A percentile compares a stretch with the other conserved stretches of the same genome.
Conservation (phyloP, 1,140 invertebrate genomes). For the Ptiloglossa arizonensis region DNA sequence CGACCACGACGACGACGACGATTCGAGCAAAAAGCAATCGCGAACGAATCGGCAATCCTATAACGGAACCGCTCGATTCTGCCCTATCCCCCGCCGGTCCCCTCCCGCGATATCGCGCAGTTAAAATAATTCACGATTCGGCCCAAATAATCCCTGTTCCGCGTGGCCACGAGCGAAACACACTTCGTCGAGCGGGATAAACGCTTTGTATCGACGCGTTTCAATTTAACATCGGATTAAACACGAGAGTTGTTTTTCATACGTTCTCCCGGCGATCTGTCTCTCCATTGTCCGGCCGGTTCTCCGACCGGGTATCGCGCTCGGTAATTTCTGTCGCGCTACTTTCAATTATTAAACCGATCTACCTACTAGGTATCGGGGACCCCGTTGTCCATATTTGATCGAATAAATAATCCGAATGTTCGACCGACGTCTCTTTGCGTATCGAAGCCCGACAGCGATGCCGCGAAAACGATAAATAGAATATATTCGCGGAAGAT, state of each 20-base stretch:
- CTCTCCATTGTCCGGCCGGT: background rate
- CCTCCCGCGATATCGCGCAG: background rate
- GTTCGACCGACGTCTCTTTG: background rate
- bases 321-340: background rate
- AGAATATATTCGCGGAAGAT: background rate
- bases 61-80: slow-evolving; percentile 20
- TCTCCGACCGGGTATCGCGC: background rate
- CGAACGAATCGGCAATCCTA: background rate
- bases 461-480: no score
- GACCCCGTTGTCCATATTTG: no score
- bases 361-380: background rate
- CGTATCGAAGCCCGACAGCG: no score
- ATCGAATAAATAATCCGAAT: background rate
- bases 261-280: background rate
- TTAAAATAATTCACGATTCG: slow-evolving; percentile 47
- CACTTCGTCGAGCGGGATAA: slow-evolving; percentile 18
- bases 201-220: slow-evolving; percentile 29
- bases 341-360: background rate
- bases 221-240: slow-evolving; percentile 45
- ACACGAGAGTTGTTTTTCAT: slow-evolving; percentile 3
- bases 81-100: no score
- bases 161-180: background rate
- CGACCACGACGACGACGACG: background rate
- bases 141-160: slow-evolving; percentile 35
- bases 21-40: slow-evolving; percentile 5